phyloP scores from a whole-genome alignment of 1,140 invertebrate genomes.

The Pseudomyrmex concolor region DNA sequence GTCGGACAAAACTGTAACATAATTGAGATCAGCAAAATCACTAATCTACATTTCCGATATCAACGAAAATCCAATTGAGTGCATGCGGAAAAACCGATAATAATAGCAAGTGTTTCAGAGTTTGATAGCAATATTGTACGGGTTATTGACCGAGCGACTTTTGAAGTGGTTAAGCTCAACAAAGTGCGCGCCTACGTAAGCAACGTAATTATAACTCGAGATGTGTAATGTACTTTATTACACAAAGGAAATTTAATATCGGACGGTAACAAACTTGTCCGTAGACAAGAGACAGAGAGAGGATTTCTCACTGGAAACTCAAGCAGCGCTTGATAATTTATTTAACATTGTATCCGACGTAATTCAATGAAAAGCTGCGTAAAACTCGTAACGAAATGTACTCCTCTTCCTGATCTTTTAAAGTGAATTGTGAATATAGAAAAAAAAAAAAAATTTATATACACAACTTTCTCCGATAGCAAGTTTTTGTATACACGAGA shows the following conservation, averaged over 20 bases:
- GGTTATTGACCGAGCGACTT: constrained; percentile 26
- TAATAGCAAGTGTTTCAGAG: neutral
- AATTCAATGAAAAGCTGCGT: too few species aligned
- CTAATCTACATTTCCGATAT: constrained; percentile 1
- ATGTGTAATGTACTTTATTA: constrained; percentile 15
- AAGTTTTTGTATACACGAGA: too few species aligned
- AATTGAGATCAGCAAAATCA: neutral
- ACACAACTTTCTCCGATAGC: too few species aligned
- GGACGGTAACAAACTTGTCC: too few species aligned
- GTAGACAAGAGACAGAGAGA: neutral
- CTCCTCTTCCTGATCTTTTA: too few species aligned
- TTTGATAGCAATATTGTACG: neutral
- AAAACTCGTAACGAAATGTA: too few species aligned
- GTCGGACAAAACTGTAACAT: neutral
- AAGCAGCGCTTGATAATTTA: neutral
- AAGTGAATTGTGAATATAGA: too few species aligned
- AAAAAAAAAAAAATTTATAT: too few species aligned
- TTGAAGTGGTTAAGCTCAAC: constrained; percentile 26
- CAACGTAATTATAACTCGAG: neutral
- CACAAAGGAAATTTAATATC: neutral
- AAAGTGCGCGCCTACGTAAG: neutral
- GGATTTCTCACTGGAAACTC: too few species aligned
- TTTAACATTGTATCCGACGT: too few species aligned
- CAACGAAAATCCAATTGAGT: neutral
- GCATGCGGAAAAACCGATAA: neutral